Evolutionary conservation across 1,140 invertebrate genomes (phyloP).

Genomic region (Pogonognathellus flavescens): DNA sequence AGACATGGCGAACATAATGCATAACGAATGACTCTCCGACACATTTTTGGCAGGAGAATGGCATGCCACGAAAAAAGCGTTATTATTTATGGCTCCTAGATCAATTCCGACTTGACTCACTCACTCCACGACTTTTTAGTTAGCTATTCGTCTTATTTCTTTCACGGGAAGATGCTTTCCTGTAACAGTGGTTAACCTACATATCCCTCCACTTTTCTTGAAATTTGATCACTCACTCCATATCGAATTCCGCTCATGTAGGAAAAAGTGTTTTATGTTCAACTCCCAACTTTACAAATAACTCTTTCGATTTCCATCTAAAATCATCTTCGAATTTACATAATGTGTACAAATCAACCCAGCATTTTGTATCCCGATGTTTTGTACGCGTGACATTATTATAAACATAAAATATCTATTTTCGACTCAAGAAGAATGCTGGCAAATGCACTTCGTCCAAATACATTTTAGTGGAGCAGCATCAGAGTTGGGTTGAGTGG

Average conservation of each 20-base stretch:
- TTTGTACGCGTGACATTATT: too few relatives aligned
- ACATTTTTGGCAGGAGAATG: slow-evolving; percentile 33
- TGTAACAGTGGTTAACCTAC: neutral
- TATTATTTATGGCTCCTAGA: slow-evolving; percentile 32
- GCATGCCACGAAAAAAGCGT: slow-evolving; percentile 10
- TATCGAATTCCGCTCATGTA: neutral
- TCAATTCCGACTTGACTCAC: slow-evolving; percentile 29
- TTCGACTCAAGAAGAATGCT: too few relatives aligned
- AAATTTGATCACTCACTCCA: slow-evolving; percentile 2
- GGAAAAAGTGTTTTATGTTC: neutral
- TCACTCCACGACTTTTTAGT: slow-evolving; percentile 17
- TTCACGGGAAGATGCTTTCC: neutral
- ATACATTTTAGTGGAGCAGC: too few relatives aligned
- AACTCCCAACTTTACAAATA: too few relatives aligned
- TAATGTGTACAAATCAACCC: too few relatives aligned
- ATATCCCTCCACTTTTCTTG: neutral
- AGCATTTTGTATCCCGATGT: too few relatives aligned
- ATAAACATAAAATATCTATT: too few relatives aligned
- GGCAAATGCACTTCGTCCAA: too few relatives aligned
- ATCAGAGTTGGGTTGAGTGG: too few relatives aligned
- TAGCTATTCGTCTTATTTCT: slow-evolving; percentile 5
- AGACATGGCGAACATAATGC: slow-evolving; percentile 15
- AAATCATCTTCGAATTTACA: too few relatives aligned
- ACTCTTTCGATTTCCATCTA: too few relatives aligned
- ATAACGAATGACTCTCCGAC: slow-evolving; percentile 31